Evolutionary conservation across 2,888 invertebrate genomes (phyloP), one percentile per base, ranked within the genome.

Genomic region (Drosophila siamana): DNA sequence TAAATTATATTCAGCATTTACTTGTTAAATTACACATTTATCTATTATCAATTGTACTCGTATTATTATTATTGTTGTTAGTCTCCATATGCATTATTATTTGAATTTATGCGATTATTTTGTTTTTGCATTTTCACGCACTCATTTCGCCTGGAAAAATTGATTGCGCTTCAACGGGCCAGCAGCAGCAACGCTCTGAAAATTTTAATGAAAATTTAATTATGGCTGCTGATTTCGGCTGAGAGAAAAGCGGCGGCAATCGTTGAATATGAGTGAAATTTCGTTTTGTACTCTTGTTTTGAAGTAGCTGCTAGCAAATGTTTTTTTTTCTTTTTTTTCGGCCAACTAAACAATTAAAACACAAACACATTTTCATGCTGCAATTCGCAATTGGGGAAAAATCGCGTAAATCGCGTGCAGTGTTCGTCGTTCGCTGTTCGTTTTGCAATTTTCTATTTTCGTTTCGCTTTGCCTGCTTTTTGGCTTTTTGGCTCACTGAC

Each of bases 1-100:
- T 81, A 70, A 56, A 70, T 80, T 88, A 82, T 90, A 89, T 86
- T 90, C 88, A 90, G 86, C 89, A 90, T 89, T 82, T 83, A 72
- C 69, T 86, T 79, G 82, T 85, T 86, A 61, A 36, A 44, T 57
- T 63, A 66, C 67, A 72, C 66, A 57, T 54, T 56, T 33, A n/a
- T 57, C 62, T 46, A 65, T 68, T 54, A 47, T 52, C 5, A 15
- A 44, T 41, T 44, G 26, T 54, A 51, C 33, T 38, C 13, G 62
- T 38, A 54, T 66, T 54, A 47, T 59, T 66, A 13, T 48, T 43
- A 41, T 63, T 59, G 43, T 59, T 66, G 11, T 48, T 43, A 41
- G 60, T 59, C 46, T 50, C 41, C 26, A 26, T 26, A 26, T 26
- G 5, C 26, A 16, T 69, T 46, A 55, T 30, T 15, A 60, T 47